Base-by-base conservation (phyloP, 2,888 invertebrate genomes). In the Harpalus rufipes region DNA sequence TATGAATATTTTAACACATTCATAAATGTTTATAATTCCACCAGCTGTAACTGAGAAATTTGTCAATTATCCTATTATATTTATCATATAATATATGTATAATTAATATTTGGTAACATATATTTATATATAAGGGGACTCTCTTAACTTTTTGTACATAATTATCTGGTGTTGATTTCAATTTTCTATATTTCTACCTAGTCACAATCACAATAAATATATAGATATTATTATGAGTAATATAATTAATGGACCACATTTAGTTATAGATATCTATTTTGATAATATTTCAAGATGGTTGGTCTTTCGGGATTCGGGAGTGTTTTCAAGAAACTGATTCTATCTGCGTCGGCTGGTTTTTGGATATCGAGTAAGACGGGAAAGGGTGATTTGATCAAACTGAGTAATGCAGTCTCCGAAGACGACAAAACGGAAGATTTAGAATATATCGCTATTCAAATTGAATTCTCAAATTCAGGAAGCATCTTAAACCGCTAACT, bases 151-250 rank as follows among this genome's bases (percentile, higher is more conserved):
- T 89, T 90, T 90, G 90, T 90, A 90, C 90, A 90, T 89, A 90
- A 89, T 89, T 89, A 89, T 90, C 90, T 90, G 90, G 90, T 90
- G 90, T 90, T 89, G 87, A 83, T 83, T 83, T 83, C 86, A 87
- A 87, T 88, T 86, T 87, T 86, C 86, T 87, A 86, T 86, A 85
- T 80, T 81, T 84, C 85, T 87, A 87, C 85, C 89, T 89, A 89
- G 87, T 88, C 89, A 90, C 90, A 89, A 90, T 90, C 90, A 90
- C 90, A 90, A 90, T 88, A 88, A 89, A 88, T 87, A 87, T 88
- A 88, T 87, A 88, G 76, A 84, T 89, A 88, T 88, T 87, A 81
- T 87, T 86, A 86, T 85, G 86, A 87, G 86, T 87, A 87, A 84
- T 84, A 79, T 85, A 76, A 88, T 88, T 87, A 87, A 88, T 88